Evolutionary conservation across 2,113 vertebrate genomes (phyloP), one percentile per base, ranked within the genome.

Genomic region (Hemiprocne comata): DNA sequence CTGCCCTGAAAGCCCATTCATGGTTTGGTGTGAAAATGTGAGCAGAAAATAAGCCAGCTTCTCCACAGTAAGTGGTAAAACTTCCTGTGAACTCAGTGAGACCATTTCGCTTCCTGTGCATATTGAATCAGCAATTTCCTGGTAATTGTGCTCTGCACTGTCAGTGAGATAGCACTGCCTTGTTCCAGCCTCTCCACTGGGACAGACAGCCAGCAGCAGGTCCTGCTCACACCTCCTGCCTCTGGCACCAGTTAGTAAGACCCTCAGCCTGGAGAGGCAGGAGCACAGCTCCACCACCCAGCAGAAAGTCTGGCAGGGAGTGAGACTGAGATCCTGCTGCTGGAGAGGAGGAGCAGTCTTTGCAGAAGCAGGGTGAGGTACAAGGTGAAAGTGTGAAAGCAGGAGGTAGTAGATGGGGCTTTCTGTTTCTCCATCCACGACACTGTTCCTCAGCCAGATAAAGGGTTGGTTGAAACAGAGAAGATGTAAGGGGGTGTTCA

Each of bases 131-230:
- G 71, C 66, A 55, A 1, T 64, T 58, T 82, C 24, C 15, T 31
- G 28, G 36, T 38, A 38, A 28, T 14, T 18, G 82, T 34, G 44
- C 18, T 57, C 7, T 55, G 3, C 0, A 0, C 5, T 50, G 1
- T 33, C 53, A 25, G 72, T 28, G 67, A 38, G 54, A 20, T 26
- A 29, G 34, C 4, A 0, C 58, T 76, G 54, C 77, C 50, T 88
- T 75, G 29, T 25, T 54, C 44, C 19, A 29, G 79, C 74, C 28
- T n/a, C 66, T 61, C 31, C 60, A 9, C 19, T 6, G 34, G 31
- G 25, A 55, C 21, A 19, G n/a, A 6, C 8, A 29, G 48, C 53
- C 50, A 34, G 76, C 44, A 76, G 85, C 72, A 50, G 34, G 12
- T 21, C 18, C 42, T 80, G 44, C 36, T 69, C 50, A 58, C 26